phyloP scores from a whole-genome alignment of 2,888 invertebrate genomes.

The Colletes collaris region DNA sequence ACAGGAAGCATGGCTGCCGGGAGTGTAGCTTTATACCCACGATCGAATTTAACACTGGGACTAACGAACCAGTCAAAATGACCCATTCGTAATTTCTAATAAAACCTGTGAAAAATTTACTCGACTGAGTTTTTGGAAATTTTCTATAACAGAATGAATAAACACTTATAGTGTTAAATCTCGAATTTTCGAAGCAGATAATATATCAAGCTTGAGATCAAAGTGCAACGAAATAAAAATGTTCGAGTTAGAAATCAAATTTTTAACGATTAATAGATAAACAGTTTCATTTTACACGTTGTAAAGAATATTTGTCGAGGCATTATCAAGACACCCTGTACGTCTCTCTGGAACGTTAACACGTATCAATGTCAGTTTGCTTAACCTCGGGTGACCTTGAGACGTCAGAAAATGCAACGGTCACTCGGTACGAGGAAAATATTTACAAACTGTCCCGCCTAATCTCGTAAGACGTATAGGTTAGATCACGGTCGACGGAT shows the following conservation, averaged over 20 bases:
- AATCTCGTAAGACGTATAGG: background rate
- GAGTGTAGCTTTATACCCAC: conserved; percentile 19
- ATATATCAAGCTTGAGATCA: background rate
- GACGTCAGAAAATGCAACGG: conserved; percentile 24
- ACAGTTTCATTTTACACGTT: too few relatives aligned
- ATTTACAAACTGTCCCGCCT: conserved; percentile 36
- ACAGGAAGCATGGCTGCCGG: conserved; percentile 9
- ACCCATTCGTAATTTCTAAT: too few relatives aligned
- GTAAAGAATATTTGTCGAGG: background rate
- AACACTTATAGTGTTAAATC: background rate
- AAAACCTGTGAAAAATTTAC: too few relatives aligned
- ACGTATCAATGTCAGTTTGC: background rate
- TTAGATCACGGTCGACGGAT: background rate
- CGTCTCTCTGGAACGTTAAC: background rate
- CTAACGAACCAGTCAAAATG: too few relatives aligned
- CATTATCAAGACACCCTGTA: background rate
- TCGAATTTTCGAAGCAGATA: conserved; percentile 4
- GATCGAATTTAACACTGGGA: conserved; percentile 8
- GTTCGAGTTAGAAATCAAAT: background rate
- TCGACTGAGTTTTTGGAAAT: too few relatives aligned
- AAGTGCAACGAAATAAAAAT: background rate
- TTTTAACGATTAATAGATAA: background rate
- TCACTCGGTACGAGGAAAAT: conserved; percentile 27
- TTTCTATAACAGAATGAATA: too few relatives aligned
- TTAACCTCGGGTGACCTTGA: conserved; percentile 16